Percentiles rank a stretch among this genome's conserved stretches.
These are phyloP conservation scores for Cephus rjabovi DNA, from an alignment of 2,888 invertebrate species.

Conservation along the genomic window DNA sequence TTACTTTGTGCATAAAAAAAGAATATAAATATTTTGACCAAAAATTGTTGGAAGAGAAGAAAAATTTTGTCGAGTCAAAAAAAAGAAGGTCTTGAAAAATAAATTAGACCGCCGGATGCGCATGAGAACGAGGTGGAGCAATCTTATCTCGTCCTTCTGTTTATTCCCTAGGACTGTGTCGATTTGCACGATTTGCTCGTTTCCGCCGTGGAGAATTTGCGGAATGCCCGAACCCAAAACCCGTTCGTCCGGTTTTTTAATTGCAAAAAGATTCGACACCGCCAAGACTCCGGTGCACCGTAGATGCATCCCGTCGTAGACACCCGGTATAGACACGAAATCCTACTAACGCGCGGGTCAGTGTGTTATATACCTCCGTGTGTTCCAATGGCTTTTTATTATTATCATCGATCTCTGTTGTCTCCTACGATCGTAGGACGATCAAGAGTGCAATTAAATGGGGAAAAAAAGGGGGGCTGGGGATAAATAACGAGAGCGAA, in stretches of 20 bases:
- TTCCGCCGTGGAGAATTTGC: conserved; percentile 62
- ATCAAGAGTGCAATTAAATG: not conserved
- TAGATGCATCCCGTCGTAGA: conserved; percentile 26
- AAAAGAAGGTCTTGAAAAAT: not conserved
- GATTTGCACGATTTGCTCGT: conserved; percentile 48
- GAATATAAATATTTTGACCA: not conserved
- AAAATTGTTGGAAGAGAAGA: not conserved
- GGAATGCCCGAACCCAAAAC: conserved; percentile 63
- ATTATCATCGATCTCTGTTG: not conserved
- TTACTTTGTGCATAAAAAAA: not conserved
- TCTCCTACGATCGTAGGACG: not conserved
- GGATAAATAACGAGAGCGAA: conserved; percentile 2
- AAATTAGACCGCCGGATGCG: not conserved
- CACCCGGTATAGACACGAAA: not conserved
- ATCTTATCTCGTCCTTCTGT: conserved; percentile 28
- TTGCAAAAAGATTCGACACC: conserved; percentile 60
- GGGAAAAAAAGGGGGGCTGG: not conserved
- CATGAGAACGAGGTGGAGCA: not conserved
- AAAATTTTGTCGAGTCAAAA: not conserved
- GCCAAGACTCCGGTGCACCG: conserved; percentile 15
- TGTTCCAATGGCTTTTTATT: not conserved
- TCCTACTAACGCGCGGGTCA: not conserved
- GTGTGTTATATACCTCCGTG: not conserved
- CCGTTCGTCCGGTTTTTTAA: conserved; percentile 65
- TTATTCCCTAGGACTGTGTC: conserved; percentile 43